phyloP scores from a whole-genome alignment of 2,113 vertebrate genomes.

The Noctilio leporinus region DNA sequence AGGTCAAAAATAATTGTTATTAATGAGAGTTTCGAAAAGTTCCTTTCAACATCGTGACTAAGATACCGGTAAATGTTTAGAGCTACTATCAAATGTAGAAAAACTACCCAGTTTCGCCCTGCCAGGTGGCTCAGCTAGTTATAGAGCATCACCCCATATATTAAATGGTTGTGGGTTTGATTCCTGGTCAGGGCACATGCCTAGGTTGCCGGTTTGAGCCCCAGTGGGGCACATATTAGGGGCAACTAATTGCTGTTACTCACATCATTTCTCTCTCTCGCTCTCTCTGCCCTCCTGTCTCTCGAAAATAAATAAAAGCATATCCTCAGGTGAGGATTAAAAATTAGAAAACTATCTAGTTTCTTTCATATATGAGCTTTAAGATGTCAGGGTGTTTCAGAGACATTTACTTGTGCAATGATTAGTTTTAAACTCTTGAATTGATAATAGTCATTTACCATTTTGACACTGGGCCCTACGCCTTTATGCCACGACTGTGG shows the following conservation, averaged over 20 bases:
- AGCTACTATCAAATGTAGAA: background rate
- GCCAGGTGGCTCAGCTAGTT: too few species aligned
- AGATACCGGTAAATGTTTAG: background rate
- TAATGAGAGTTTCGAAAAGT: background rate
- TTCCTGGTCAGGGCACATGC: too few species aligned
- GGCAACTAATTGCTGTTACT: too few species aligned
- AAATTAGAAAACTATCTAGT: background rate
- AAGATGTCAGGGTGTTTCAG: background rate
- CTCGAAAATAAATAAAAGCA: too few species aligned
- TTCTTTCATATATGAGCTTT: conserved; percentile 25
- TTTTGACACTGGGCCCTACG: background rate
- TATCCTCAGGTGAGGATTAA: too few species aligned
- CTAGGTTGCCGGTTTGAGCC: too few species aligned
- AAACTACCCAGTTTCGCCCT: background rate
- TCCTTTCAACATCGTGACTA: background rate
- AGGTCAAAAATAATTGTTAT: background rate
- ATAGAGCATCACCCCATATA: too few species aligned
- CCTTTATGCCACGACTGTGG: background rate
- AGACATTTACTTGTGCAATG: background rate
- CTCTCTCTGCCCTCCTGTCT: too few species aligned
- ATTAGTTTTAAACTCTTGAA: background rate
- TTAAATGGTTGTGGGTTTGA: too few species aligned
- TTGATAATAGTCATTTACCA: background rate
- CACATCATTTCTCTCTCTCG: too few species aligned
- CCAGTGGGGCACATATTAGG: too few species aligned